Evolutionary conservation across 2,888 invertebrate genomes (phyloP).

Genomic region (Lycocerus yunnanus): DNA sequence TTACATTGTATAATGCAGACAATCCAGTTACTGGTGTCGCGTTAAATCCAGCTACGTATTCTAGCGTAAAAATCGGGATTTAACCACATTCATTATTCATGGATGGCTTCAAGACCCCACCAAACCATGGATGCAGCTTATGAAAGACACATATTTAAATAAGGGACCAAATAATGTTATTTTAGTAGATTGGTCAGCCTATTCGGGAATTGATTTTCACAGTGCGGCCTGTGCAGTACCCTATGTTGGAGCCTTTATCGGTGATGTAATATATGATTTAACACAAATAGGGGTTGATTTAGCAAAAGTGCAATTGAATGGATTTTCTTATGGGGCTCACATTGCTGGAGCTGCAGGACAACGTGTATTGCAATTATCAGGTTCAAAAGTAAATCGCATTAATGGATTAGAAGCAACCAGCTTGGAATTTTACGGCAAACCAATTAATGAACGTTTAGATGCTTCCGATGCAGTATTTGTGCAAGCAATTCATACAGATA

Average conservation of each 20-base stretch:
- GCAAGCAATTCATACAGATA: slow-evolving; percentile 8
- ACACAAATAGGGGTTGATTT: not conserved
- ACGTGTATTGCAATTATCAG: not conserved
- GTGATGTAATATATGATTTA: not conserved
- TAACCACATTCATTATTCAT: not conserved
- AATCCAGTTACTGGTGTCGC: too few relatives aligned
- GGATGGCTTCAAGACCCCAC: not conserved
- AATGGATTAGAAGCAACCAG: slow-evolving; percentile 12
- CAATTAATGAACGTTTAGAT: slow-evolving; percentile 6
- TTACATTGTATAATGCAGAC: too few relatives aligned
- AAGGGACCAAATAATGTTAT: not conserved
- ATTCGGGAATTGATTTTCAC: not conserved
- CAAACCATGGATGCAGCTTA: not conserved
- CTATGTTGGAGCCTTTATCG: not conserved
- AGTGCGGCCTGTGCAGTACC: not conserved
- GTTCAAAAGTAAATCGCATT: slow-evolving; percentile 4
- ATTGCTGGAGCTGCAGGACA: slow-evolving; percentile 12
- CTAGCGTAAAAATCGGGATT: too few relatives aligned
- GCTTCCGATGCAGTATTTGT: slow-evolving; percentile 5
- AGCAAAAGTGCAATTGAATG: not conserved
- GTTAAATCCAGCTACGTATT: too few relatives aligned
- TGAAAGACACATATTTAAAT: not conserved
- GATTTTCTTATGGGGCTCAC: too few relatives aligned
- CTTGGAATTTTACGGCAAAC: not conserved
- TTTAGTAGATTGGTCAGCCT: not conserved